A percentile compares a stretch with the other conserved stretches of the same genome.
These are phyloP conservation scores for Neomorphus geoffroyi DNA, from an alignment of 2,797 vertebrate species.

Conservation along the genomic window DNA sequence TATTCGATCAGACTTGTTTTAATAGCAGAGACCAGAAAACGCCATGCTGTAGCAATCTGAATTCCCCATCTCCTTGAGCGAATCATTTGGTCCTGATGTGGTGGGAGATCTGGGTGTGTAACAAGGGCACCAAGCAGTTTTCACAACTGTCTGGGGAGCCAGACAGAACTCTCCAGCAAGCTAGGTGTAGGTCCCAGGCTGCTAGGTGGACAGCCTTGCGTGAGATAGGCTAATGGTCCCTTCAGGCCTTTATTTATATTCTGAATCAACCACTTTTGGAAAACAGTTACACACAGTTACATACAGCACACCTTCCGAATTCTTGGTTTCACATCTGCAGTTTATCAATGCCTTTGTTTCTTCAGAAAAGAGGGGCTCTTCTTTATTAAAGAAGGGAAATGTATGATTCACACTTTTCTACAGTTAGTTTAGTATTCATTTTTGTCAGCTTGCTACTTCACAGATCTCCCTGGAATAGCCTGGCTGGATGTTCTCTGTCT, in stretches of 20 bases:
- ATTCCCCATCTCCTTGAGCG: not conserved
- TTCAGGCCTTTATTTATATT: not conserved
- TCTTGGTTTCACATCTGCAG: not conserved
- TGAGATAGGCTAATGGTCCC: not conserved
- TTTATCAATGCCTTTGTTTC: not conserved
- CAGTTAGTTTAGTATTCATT: not conserved
- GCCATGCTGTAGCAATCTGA: not conserved
- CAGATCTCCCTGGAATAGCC: not conserved
- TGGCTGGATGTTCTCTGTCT: not conserved
- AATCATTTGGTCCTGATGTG: not conserved
- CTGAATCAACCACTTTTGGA: not conserved
- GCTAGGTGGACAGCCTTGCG: no score
- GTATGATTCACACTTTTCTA: fast-evolving
- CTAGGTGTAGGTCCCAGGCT: not conserved
- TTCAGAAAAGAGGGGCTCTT: not conserved
- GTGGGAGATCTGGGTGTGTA: not conserved
- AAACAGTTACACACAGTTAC: not conserved
- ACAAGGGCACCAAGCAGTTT: not conserved
- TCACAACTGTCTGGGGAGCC: not conserved
- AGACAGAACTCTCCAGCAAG: not conserved
- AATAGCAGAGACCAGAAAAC: not conserved
- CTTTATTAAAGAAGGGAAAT: not conserved
- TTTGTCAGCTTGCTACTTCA: not conserved
- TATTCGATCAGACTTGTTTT: not conserved
- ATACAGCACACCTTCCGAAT: not conserved